Conservation (phyloP, 2,888 invertebrate genomes). For the Cataglyphis livida region DNA sequence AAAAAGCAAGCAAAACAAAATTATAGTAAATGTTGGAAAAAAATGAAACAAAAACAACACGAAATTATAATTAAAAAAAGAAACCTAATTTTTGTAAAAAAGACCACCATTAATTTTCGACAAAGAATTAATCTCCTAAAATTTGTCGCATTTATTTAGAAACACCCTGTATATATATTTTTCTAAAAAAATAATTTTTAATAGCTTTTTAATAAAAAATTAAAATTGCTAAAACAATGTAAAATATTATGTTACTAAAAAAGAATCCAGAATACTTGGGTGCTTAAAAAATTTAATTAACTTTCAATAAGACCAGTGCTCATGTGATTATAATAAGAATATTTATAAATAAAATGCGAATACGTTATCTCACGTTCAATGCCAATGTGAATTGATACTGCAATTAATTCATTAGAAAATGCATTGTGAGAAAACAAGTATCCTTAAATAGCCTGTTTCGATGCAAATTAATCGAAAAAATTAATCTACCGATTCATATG, state of each 20-base stretch:
- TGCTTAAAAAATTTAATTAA: background rate
- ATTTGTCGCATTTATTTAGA: too few relatives aligned
- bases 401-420: conserved; percentile 26
- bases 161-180: background rate
- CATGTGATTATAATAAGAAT: background rate
- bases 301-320: background rate
- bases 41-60: too few relatives aligned
- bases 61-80: too few relatives aligned
- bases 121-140: too few relatives aligned
- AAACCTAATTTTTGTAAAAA: too few relatives aligned
- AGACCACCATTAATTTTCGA: too few relatives aligned
- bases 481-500: conserved; percentile 11
- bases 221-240: background rate
- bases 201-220: too few relatives aligned
- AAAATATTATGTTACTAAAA: background rate
- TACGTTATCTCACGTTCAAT: conserved; percentile 7
- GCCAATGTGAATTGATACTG: conserved; percentile 33
- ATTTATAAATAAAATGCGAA: background rate
- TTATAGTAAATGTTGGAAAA: too few relatives aligned
- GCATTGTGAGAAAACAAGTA: too few relatives aligned
- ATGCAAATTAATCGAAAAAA: conserved; percentile 10
- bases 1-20: too few relatives aligned
- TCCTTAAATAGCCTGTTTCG: background rate
- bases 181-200: background rate
- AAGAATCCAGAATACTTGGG: background rate